Percentiles rank a stretch among this genome's conserved stretches.
Conservation (phyloP, 2,797 vertebrate species). For the Hippopotamyrus pictus region DNA sequence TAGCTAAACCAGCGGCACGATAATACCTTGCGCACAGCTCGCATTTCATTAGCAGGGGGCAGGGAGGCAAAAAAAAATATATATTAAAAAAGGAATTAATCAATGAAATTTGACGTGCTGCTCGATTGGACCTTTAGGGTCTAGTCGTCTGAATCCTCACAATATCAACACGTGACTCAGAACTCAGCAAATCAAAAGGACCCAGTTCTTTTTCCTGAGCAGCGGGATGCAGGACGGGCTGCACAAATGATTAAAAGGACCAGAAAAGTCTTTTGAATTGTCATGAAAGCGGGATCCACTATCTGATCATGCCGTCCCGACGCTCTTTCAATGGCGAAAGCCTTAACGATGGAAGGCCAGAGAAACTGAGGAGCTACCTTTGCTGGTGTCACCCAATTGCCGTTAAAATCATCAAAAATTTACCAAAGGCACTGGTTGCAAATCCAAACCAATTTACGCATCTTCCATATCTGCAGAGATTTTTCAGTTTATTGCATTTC, state of each 20-base stretch:
- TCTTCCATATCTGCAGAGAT: neutral
- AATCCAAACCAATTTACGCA: neutral
- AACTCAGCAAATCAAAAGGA: slow-evolving; percentile 63
- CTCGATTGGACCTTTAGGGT: neutral
- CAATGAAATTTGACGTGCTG: neutral
- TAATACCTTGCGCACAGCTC: neutral
- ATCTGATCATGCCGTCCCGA: slow-evolving; percentile 47
- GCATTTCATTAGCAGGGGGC: neutral
- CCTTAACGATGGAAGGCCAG: slow-evolving; percentile 61
- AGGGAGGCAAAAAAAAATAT: neutral
- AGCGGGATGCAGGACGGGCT: slow-evolving; percentile 57
- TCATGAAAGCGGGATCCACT: slow-evolving; percentile 58
- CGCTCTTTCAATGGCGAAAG: slow-evolving; percentile 38
- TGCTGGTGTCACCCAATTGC: slow-evolving; percentile 66
- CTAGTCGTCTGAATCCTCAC: slow-evolving; percentile 34
- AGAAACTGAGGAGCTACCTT: slow-evolving; percentile 52
- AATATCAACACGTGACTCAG: slow-evolving; percentile 47
- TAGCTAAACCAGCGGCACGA: neutral
- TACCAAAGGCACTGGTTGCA: neutral
- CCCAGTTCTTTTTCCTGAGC: slow-evolving; percentile 39
- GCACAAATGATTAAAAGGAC: slow-evolving; percentile 72
- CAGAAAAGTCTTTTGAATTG: slow-evolving; percentile 60
- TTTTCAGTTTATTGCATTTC: neutral
- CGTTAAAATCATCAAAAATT: slow-evolving; percentile 49
- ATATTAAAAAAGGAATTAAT: neutral